Conservation (phyloP, 1,140 invertebrate species). For the Bombus balteatus region DNA sequence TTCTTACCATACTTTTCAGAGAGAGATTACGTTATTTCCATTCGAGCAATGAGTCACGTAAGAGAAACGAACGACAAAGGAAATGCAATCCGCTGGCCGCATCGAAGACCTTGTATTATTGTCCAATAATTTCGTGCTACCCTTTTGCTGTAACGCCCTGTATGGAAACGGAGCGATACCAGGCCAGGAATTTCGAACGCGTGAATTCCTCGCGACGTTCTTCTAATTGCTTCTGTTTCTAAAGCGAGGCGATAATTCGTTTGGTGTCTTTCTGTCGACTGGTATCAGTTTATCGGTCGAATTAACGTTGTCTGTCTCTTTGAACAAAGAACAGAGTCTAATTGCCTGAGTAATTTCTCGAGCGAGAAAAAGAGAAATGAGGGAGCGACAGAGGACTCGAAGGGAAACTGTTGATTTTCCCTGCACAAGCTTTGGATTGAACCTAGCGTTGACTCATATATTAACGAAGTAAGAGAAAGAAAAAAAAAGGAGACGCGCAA, state of each 20-base stretch:
- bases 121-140: neutral
- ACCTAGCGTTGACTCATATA: neutral
- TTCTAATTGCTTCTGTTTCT: neutral
- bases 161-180: neutral
- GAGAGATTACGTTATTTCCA: conserved; percentile 14
- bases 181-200: neutral
- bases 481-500: neutral
- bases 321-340: neutral
- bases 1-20: neutral
- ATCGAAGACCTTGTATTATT: neutral
- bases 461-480: neutral
- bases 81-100: neutral
- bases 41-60: conserved; percentile 15
- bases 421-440: neutral
- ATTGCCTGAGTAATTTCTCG: neutral
- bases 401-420: neutral
- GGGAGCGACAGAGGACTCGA: neutral
- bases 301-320: conserved; percentile 3
- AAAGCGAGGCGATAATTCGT: neutral
- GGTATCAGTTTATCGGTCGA: conserved; percentile 7
- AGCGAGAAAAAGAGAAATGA: neutral
- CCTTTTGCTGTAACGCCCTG: neutral
- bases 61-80: conserved; percentile 21
- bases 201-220: neutral
- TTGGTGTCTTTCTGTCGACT: neutral